phyloP scores from a whole-genome alignment of 2,113 vertebrate species.

The Stigmatopora argus region DNA sequence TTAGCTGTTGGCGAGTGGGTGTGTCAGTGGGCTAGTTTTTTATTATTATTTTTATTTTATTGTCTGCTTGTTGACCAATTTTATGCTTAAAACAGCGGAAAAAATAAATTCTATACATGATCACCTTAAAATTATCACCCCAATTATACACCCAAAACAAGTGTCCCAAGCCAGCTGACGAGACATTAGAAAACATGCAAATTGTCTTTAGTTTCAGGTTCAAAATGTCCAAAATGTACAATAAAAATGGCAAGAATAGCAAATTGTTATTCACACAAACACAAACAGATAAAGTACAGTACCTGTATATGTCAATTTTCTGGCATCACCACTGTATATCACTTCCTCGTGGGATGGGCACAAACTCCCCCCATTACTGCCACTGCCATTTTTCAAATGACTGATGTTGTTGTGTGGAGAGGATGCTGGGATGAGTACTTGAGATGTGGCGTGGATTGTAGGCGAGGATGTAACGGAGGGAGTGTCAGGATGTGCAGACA shows the following conservation, averaged over 20 bases:
- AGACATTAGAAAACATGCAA: background rate
- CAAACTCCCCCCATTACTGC: conserved; percentile 21
- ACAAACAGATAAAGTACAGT: conserved; percentile 18
- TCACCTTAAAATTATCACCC: no score
- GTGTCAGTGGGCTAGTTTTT: no score
- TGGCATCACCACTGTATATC: conserved; percentile 67
- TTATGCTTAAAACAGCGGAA: no score
- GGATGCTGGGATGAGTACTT: background rate
- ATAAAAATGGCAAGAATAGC: background rate
- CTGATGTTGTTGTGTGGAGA: conserved; percentile 11
- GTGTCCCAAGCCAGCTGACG: no score
- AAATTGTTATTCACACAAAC: background rate
- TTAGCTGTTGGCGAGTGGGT: no score
- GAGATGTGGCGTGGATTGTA: conserved; percentile 4
- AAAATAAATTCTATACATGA: no score
- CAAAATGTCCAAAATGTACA: background rate
- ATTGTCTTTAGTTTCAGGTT: background rate
- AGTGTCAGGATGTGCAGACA: conserved; percentile 19
- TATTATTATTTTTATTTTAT: no score
- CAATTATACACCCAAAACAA: no score
- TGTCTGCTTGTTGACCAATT: no score
- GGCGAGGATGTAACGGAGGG: conserved; percentile 13
- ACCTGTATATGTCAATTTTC: conserved; percentile 77
- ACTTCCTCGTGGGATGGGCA: conserved; percentile 75
- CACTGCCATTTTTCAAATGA: conserved; percentile 1